Evolutionary conservation across 1,140 invertebrate species (phyloP), one percentile per base, ranked within the genome.

Genomic region (Rhizoglyphus robini): DNA sequence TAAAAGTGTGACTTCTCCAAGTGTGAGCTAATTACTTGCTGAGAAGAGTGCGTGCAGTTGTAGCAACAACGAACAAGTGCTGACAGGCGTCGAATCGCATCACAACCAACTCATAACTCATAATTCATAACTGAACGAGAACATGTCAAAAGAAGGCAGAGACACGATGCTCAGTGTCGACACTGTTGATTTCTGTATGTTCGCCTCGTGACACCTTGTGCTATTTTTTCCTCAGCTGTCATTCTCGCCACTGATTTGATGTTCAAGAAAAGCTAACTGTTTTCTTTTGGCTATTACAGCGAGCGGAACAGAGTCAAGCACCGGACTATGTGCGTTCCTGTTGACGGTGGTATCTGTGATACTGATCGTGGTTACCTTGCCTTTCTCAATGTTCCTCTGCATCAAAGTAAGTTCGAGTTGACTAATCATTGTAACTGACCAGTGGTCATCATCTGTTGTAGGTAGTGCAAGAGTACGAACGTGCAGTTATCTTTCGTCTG

Each of bases 131-230:
- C n/a, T n/a, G n/a, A n/a, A n/a, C n/a, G n/a, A n/a, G 8, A 41
- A 41, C 36, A 41, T 41, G 36, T 41, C 36, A 18, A 41, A 41
- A 41, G 36, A 41, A 11, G 36, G 18, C 36, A 41, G 36, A 74
- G 76, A 80, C 83, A 73, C 82, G 80, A 2, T 85, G 86, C 62
- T 81, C 80, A 51, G 79, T 80, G 67, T 83, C 85, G 59, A 78
- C 81, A 27, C 86, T 41, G 36, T 41, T 41, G 36, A 41, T 41
- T 41, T 41, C n/a, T n/a, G n/a, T n/a, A n/a, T n/a, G n/a, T n/a
- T n/a, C n/a, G n/a, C n/a, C n/a, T n/a, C n/a, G n/a, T n/a, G n/a
- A n/a, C n/a, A n/a, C n/a, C n/a, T n/a, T n/a, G n/a, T 23, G 41
- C 41, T 46, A 46, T 23, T 46, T 15, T 46, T 46, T 46, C 23